These are phyloP conservation scores for Tachycineta bicolor DNA, from an alignment of 2,113 vertebrate genomes.

Conservation along the genomic window DNA sequence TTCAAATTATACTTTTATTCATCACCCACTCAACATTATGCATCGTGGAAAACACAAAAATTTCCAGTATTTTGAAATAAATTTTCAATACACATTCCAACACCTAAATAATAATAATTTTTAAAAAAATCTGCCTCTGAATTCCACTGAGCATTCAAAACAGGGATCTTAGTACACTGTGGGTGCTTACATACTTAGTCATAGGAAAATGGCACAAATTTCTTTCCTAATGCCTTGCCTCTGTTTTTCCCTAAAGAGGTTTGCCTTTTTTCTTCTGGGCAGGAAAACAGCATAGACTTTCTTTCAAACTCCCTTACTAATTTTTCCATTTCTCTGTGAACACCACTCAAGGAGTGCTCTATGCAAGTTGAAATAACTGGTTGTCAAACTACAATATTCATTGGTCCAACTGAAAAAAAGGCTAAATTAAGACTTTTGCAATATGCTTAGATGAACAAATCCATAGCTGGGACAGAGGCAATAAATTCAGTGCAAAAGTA, in stretches of 20 bases:
- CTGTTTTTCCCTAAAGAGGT: not conserved
- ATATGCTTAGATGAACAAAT: not conserved
- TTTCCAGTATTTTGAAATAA: not conserved
- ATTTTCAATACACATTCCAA: not conserved
- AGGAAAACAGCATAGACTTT: conserved; percentile 6
- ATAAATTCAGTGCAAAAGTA: not conserved
- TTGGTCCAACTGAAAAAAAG: conserved; percentile 36
- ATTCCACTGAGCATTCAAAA: not conserved
- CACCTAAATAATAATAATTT: not conserved
- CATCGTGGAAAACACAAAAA: not conserved
- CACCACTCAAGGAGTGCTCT: not conserved
- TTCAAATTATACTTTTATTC: not conserved
- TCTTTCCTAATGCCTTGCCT: not conserved
- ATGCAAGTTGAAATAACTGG: conserved; percentile 52
- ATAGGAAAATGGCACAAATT: not conserved
- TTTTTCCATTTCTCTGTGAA: conserved; percentile 2
- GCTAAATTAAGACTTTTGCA: conserved; percentile 41
- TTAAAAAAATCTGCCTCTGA: not conserved
- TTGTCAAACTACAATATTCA: conserved; percentile 40
- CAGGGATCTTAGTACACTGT: not conserved
- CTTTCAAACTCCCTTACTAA: not conserved
- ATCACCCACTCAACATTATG: not conserved
- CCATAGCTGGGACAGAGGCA: not conserved
- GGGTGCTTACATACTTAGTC: not conserved
- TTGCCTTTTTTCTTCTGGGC: not conserved